These are phyloP conservation scores for Gasteruption jaculator DNA, from an alignment of 2,888 invertebrate genomes.

Conservation along the genomic window DNA sequence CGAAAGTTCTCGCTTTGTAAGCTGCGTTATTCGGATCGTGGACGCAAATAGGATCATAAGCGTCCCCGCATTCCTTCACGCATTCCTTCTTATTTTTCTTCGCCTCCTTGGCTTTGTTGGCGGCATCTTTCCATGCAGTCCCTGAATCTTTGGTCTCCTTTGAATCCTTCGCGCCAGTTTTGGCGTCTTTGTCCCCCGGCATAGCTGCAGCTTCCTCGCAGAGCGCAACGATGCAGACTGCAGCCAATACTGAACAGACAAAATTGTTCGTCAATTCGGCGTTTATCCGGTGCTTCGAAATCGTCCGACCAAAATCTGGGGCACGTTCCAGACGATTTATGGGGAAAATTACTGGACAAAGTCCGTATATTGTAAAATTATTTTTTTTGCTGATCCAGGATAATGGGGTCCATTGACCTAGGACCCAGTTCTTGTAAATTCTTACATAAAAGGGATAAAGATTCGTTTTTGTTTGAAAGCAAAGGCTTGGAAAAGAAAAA, in stretches of 20 bases:
- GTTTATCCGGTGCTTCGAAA: no score
- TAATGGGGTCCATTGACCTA: no score
- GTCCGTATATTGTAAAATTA: no score
- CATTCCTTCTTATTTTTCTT: slow-evolving; percentile 63
- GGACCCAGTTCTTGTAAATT: no score
- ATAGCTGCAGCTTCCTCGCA: slow-evolving; percentile 22
- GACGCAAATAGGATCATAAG: slow-evolving; percentile 61
- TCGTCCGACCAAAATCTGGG: no score
- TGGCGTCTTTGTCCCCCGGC: slow-evolving; percentile 24
- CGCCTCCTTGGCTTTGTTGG: slow-evolving; percentile 58
- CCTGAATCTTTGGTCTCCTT: slow-evolving; percentile 33
- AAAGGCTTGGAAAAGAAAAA: no score
- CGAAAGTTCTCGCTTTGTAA: slow-evolving; percentile 57
- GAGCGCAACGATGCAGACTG: slow-evolving; percentile 27
- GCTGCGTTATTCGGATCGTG: slow-evolving; percentile 57
- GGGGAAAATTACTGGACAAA: no score
- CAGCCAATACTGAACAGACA: slow-evolving; percentile 28
- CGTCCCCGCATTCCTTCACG: slow-evolving; percentile 39
- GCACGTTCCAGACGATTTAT: no score
- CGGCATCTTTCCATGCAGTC: slow-evolving; percentile 39
- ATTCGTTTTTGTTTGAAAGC: no score
- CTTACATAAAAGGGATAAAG: no score
- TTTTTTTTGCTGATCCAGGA: no score
- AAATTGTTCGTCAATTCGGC: no score
- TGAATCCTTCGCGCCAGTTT: slow-evolving; percentile 25